Evolutionary conservation across 2,797 vertebrate species (phyloP).

Genomic region (Carcharodon carcharias): DNA sequence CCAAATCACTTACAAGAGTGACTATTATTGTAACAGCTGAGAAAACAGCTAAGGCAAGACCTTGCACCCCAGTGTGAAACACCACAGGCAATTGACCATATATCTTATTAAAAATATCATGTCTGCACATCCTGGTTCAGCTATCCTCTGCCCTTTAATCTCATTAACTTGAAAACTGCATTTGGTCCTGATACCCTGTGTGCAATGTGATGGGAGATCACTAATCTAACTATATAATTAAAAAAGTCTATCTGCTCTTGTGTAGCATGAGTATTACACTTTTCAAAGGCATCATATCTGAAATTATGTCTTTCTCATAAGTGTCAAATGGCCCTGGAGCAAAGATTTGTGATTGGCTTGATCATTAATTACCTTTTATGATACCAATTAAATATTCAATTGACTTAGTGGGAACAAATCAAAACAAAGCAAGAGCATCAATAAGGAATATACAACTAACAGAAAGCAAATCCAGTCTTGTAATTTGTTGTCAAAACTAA

Average conservation of each 20-base stretch:
- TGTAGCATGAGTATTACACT: background rate
- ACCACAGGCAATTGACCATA: background rate
- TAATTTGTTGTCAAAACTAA: background rate
- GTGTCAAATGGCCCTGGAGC: background rate
- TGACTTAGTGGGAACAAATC: background rate
- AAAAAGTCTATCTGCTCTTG: background rate
- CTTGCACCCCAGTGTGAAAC: background rate
- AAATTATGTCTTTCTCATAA: background rate
- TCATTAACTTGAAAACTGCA: background rate
- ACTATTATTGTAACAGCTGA: background rate
- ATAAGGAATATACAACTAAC: background rate
- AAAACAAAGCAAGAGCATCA: background rate
- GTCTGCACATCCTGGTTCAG: background rate
- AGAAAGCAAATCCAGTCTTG: background rate
- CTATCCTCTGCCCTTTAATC: background rate
- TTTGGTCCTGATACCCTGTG: background rate
- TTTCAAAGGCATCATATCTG: background rate
- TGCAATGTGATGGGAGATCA: background rate
- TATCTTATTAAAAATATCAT: background rate
- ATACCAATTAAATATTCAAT: background rate
- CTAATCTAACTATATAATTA: background rate
- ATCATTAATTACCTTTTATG: background rate
- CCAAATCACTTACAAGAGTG: background rate
- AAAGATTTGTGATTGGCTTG: background rate
- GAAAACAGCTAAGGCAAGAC: background rate